A percentile compares a stretch with the other conserved stretches of the same genome.
Evolutionary conservation across 2,113 vertebrate genomes (phyloP).

Genomic region (Gyps fulvus): DNA sequence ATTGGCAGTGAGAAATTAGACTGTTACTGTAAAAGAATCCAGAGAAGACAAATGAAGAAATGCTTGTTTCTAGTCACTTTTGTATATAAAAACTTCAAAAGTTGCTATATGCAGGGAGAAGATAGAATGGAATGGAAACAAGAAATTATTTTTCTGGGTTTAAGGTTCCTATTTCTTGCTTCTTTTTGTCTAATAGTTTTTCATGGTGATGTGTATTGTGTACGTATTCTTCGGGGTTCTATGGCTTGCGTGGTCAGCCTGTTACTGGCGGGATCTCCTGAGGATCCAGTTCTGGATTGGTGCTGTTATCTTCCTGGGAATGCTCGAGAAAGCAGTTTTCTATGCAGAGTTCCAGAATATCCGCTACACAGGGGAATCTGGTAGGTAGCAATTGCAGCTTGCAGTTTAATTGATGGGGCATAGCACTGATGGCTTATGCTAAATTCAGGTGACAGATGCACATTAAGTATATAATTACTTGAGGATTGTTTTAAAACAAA

Average conservation of each 20-base stretch:
- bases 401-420: neutral
- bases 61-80: neutral
- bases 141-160: neutral
- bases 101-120: neutral
- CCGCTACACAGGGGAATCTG: constrained; percentile 87
- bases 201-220: constrained; percentile 95
- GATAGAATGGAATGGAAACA: neutral
- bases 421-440: neutral
- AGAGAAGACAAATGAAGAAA: neutral
- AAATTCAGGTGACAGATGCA: neutral
- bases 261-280: constrained; percentile 91
- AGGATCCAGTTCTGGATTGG: constrained; percentile 97
- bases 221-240: constrained; percentile 91
- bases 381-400: constrained; percentile 59
- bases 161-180: constrained; percentile 25
- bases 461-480: neutral
- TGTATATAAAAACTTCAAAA: neutral
- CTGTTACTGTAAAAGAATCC: neutral
- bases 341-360: constrained; percentile 95
- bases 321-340: constrained; percentile 96
- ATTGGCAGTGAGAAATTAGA: neutral
- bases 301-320: constrained; percentile 91
- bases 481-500: neutral
- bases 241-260: constrained; percentile 92
- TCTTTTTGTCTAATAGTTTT: constrained; percentile 80